A percentile compares a stretch with the other conserved stretches of the same genome.
These are phyloP conservation scores for Cydia fagiglandana DNA, from an alignment of 1,140 invertebrate species.

Conservation along the genomic window DNA sequence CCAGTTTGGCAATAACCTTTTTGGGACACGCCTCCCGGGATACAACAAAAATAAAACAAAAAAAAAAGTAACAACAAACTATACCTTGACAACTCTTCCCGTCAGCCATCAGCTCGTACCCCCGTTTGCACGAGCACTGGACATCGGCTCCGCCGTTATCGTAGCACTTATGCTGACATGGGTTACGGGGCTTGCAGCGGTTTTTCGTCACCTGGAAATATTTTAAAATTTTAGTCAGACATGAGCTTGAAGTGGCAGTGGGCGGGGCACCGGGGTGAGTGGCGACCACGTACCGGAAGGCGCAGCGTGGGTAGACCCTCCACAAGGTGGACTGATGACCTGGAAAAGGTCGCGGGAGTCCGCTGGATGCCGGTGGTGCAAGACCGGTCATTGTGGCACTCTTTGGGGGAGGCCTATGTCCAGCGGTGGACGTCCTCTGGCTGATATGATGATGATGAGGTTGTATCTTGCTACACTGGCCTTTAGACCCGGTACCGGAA, in stretches of 20 bases:
- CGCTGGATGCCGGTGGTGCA: too few relatives aligned
- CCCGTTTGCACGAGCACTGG: slow-evolving; percentile 83
- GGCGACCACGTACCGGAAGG: too few relatives aligned
- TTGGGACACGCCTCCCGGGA: background rate
- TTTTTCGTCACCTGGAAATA: slow-evolving; percentile 57
- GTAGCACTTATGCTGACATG: slow-evolving; percentile 83
- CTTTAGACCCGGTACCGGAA: slow-evolving; percentile 82
- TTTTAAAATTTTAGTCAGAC: slow-evolving; percentile 69
- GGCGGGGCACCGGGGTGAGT: too few relatives aligned
- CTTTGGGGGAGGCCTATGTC: too few relatives aligned
- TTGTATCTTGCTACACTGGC: slow-evolving; percentile 85
- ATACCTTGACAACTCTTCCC: slow-evolving; percentile 82
- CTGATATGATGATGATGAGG: too few relatives aligned
- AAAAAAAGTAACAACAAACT: background rate
- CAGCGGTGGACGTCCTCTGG: too few relatives aligned
- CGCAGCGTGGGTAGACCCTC: too few relatives aligned
- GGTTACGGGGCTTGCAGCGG: slow-evolving; percentile 82
- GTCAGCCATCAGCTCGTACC: slow-evolving; percentile 84
- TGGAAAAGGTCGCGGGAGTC: too few relatives aligned
- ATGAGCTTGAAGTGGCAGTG: slow-evolving; percentile 83
- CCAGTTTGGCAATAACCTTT: too few relatives aligned
- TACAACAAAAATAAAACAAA: background rate
- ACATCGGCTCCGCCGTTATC: slow-evolving; percentile 82
- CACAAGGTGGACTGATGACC: too few relatives aligned
- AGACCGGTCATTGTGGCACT: too few relatives aligned